A percentile compares a stretch with the other conserved stretches of the same genome.
phyloP scores from a whole-genome alignment of 1,140 invertebrate species.

The Sycobia sp. region DNA sequence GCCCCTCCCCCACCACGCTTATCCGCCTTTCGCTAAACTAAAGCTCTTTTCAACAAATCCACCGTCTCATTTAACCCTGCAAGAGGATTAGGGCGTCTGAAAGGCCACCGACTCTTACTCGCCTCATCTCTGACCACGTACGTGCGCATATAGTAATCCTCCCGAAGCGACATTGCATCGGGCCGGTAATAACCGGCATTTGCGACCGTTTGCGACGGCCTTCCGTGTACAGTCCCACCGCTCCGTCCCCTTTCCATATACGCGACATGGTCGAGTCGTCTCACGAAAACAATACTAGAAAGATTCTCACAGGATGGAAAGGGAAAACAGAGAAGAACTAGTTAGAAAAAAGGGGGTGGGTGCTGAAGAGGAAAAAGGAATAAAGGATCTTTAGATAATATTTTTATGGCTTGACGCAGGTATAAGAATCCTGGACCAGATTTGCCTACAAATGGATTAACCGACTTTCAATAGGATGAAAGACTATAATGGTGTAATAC shows the following conservation, averaged over 20 bases:
- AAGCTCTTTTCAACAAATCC: constrained; percentile 63
- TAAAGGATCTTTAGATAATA: no score
- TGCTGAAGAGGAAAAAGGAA: no score
- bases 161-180: constrained; percentile 23
- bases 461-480: no score
- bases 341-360: no score
- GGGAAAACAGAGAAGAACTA: no score
- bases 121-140: constrained; percentile 55
- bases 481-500: no score
- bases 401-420: no score
- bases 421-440: no score
- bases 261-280: neutral
- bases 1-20: neutral
- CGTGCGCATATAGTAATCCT: constrained; percentile 53
- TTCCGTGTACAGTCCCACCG: constrained; percentile 15
- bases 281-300: constrained; percentile 11
- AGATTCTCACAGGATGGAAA: neutral
- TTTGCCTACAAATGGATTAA: no score
- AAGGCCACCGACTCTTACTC: constrained; percentile 55
- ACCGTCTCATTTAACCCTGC: constrained; percentile 59
- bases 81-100: constrained; percentile 30
- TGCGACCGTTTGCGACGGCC: constrained; percentile 21
- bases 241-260: constrained; percentile 36
- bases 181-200: constrained; percentile 42
- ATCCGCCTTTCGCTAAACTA: constrained; percentile 23